Conservation (phyloP, 2,888 invertebrate species). For the Trileptium ribeirensis region DNA sequence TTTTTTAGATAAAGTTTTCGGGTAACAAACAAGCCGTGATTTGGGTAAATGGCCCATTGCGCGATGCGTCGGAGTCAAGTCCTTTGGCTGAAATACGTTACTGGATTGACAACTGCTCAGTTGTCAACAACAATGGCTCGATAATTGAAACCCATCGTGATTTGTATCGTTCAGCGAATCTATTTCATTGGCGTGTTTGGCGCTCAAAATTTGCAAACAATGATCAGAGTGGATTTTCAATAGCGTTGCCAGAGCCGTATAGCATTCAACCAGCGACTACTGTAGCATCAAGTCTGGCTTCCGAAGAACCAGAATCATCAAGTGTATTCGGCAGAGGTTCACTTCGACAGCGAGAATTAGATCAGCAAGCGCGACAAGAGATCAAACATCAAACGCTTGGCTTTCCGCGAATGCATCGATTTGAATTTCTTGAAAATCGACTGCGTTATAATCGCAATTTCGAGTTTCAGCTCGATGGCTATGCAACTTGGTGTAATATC, state of each 20-base stretch:
- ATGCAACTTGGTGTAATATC: slow-evolving; percentile 80
- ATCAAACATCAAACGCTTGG: neutral
- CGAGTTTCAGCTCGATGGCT: slow-evolving; percentile 76
- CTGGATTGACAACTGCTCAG: slow-evolving; percentile 73
- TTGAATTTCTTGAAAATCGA: slow-evolving; percentile 46
- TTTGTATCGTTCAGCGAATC: slow-evolving; percentile 86
- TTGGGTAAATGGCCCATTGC: slow-evolving; percentile 49
- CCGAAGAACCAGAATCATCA: neutral
- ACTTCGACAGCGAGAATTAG: neutral
- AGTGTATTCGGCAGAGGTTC: neutral
- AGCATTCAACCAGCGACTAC: slow-evolving; percentile 28
- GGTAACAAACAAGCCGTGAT: slow-evolving; percentile 44
- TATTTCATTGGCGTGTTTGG: slow-evolving; percentile 76
- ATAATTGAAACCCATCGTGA: slow-evolving; percentile 67
- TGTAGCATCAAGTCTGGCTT: neutral
- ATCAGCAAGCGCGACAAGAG: neutral
- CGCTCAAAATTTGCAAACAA: slow-evolving; percentile 58
- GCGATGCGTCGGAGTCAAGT: slow-evolving; percentile 52
- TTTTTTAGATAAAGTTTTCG: slow-evolving; percentile 43
- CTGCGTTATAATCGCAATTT: slow-evolving; percentile 80
- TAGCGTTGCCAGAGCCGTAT: slow-evolving; percentile 65
- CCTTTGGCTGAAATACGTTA: slow-evolving; percentile 73
- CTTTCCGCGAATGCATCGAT: neutral
- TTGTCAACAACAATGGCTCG: slow-evolving; percentile 72
- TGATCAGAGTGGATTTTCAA: slow-evolving; percentile 73